Conservation (phyloP, 2,888 invertebrate genomes). For the Argyresthia albistria region DNA sequence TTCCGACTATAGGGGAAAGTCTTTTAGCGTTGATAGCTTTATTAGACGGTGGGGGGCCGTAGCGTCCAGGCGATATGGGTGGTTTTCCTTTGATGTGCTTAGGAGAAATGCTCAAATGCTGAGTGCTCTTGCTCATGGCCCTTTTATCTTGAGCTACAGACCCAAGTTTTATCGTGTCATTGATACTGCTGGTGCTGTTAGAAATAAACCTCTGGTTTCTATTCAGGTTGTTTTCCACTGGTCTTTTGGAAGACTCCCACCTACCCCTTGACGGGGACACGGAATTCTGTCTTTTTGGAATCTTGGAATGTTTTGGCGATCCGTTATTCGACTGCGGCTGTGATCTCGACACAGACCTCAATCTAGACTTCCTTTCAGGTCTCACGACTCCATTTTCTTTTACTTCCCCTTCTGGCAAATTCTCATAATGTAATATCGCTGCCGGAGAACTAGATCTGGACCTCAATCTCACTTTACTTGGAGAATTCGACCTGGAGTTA, state of each 20-base stretch:
- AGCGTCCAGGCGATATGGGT: conserved; percentile 59
- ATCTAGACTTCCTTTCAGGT: conserved; percentile 45
- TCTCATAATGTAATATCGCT: conserved; percentile 43
- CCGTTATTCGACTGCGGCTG: conserved; percentile 59
- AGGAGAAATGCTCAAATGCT: conserved; percentile 45
- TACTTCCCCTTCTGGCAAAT: conserved; percentile 36
- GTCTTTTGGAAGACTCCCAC: conserved; percentile 25
- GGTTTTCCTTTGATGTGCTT: conserved; percentile 57
- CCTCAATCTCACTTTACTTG: conserved; percentile 43
- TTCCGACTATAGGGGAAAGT: conserved; percentile 63
- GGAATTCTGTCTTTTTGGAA: conserved; percentile 59
- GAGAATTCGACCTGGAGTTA: conserved; percentile 49
- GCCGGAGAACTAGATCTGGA: conserved; percentile 61
- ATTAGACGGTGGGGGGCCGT: conserved; percentile 61
- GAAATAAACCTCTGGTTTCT: conserved; percentile 55
- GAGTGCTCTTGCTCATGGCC: conserved; percentile 51
- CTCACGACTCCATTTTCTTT: conserved; percentile 31
- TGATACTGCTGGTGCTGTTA: conserved; percentile 62
- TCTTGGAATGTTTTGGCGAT: conserved; percentile 64
- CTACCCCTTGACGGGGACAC: conserved; percentile 47
- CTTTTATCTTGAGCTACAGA: conserved; percentile 52
- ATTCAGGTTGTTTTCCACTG: conserved; percentile 35
- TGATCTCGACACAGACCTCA: conserved; percentile 47
- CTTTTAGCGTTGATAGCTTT: conserved; percentile 56
- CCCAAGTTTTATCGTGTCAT: conserved; percentile 54